phyloP scores from a whole-genome alignment of 2,797 vertebrate genomes.

The Synanceia verrucosa region DNA sequence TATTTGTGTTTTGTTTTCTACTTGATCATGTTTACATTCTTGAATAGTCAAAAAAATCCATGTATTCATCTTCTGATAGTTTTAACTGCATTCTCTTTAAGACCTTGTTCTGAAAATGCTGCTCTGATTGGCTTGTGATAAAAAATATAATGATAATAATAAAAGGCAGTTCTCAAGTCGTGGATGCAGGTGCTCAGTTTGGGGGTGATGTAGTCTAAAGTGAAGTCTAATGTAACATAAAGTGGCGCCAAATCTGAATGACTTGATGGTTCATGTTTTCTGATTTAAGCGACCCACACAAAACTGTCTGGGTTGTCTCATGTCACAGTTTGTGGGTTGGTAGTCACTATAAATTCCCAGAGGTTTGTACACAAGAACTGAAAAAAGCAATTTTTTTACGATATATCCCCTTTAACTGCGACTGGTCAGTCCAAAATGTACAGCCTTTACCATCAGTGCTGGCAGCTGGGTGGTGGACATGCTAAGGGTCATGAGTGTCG shows the following conservation, averaged over 20 bases:
- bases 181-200: too few relatives aligned
- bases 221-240: background rate
- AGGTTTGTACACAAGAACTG: rapidly evolving
- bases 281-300: background rate
- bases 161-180: background rate
- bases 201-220: background rate
- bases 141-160: background rate
- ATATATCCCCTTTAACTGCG: background rate
- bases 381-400: background rate
- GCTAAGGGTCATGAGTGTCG: background rate
- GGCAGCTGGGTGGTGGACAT: background rate
- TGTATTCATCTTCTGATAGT: background rate
- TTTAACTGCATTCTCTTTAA: background rate
- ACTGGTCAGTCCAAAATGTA: background rate
- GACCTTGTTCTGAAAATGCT: background rate
- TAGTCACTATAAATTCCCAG: background rate
- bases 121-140: background rate
- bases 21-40: background rate
- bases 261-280: rapidly evolving
- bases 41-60: background rate
- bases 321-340: background rate
- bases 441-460: background rate
- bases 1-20: background rate
- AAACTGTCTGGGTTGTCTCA: background rate
- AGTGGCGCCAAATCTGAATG: background rate